A percentile compares a stretch with the other conserved stretches of the same genome.
phyloP scores from a whole-genome alignment of 2,797 vertebrate species.

The Choloepus didactylus region DNA sequence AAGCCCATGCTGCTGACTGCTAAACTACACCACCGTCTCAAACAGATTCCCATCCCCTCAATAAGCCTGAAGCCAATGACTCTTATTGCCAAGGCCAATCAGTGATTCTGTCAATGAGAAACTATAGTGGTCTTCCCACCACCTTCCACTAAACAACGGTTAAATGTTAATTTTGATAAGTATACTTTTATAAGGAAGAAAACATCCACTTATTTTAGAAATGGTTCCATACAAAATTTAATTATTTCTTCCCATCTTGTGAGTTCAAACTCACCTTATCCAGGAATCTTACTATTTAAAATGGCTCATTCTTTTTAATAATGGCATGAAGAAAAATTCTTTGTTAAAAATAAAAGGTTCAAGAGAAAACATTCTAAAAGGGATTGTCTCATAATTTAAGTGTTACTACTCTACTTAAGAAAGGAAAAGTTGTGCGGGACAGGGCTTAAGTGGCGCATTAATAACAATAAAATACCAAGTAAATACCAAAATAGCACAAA shows the following conservation, averaged over 20 bases:
- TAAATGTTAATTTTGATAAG: conserved; percentile 45
- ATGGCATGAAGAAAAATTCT: conserved; percentile 42
- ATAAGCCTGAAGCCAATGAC: not conserved
- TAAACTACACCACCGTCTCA: not conserved
- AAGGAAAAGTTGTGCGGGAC: not conserved
- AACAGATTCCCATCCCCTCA: not conserved
- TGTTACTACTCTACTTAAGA: not conserved
- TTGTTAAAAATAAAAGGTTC: conserved; percentile 34
- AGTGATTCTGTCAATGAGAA: conserved; percentile 6
- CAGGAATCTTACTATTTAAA: conserved; percentile 21
- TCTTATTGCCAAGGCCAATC: not conserved
- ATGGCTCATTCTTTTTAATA: conserved; percentile 16
- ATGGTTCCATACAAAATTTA: not conserved
- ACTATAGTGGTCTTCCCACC: not conserved
- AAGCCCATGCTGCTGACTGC: not conserved
- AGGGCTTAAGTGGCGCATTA: not conserved
- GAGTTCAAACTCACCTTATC: conserved; percentile 24
- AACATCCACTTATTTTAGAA: conserved; percentile 12
- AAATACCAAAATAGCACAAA: not conserved
- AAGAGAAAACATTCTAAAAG: conserved; percentile 32
- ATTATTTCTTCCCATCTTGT: not conserved
- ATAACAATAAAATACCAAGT: not conserved
- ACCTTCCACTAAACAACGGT: not conserved
- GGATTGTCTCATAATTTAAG: conserved; percentile 31
- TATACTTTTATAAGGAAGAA: not conserved